Evolutionary conservation across 1,140 invertebrate genomes (phyloP), one percentile per base, ranked within the genome.

Genomic region (Cotesia chilonis): DNA sequence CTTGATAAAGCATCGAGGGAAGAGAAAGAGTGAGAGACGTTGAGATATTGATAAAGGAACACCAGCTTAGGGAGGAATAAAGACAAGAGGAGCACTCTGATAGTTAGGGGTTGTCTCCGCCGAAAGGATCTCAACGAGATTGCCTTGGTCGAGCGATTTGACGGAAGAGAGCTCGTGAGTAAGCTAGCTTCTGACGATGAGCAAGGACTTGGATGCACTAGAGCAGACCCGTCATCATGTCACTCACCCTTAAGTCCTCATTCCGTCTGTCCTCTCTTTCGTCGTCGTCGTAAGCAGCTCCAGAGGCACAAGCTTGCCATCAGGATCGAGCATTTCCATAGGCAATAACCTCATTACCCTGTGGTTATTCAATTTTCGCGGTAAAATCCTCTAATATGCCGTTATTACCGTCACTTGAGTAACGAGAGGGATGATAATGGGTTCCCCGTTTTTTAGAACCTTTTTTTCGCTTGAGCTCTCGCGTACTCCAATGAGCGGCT

Each of bases 301-400:
- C 38, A 28, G 41, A 65, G 5, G 17, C 14, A 55, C 3, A 4
- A 17, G 47, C 66, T 68, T 76, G 80, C 41, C 41, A 47, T 47
- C 41, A 47, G 41, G 41, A 47, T 47, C 6, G 41, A 77, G 74
- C 76, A 81, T 83, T 82, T 84, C 74, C 79, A 79, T 81, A 79
- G 78, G 74, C 74, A 77, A 75, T 79, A 85, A 84, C 77, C 80
- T 85, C 79, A 81, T 86, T 85, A 85, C 77, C 78, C 75, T 76
- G 61, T 75, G 79, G 78, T 85, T 85, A 86, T 85, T 86, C 82
- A 85, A 85, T 86, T 86, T 85, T 71, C 68, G 76, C 79, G 80
- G 84, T 85, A 83, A 86, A 85, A 84, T 85, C 77, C 81, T 82
- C 79, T 84, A 85, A 85, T 84, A 80, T 80, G 81, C 82, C 79